These are phyloP conservation scores for Thera britannica DNA, from an alignment of 2,888 invertebrate genomes.

Conservation along the genomic window DNA sequence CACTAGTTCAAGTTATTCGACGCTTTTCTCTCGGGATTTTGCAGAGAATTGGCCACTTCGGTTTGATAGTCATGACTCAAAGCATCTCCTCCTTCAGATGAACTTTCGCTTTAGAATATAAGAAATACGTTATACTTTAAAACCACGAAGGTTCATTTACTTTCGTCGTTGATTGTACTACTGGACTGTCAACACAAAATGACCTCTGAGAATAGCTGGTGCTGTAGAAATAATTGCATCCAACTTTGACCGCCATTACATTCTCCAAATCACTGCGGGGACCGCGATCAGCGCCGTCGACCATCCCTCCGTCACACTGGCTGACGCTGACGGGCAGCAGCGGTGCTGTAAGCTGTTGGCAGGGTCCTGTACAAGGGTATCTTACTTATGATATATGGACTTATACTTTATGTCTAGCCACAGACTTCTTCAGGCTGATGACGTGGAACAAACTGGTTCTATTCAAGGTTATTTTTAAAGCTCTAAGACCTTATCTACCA, in stretches of 20 bases:
- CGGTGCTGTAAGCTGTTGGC: not conserved
- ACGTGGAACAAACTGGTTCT: too few relatives aligned
- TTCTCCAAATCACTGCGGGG: conserved; percentile 2
- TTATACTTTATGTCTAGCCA: too few relatives aligned
- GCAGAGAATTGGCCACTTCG: too few relatives aligned
- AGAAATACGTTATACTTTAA: too few relatives aligned
- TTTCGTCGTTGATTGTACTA: not conserved
- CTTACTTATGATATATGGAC: not conserved
- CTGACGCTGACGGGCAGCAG: not conserved
- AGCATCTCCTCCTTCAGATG: too few relatives aligned
- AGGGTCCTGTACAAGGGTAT: not conserved
- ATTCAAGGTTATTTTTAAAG: too few relatives aligned
- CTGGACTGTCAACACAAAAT: not conserved
- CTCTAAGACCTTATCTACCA: too few relatives aligned
- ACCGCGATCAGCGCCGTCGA: conserved; percentile 1
- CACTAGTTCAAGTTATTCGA: too few relatives aligned
- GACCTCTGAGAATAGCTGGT: not conserved
- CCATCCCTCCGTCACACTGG: conserved; percentile 3
- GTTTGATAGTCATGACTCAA: too few relatives aligned
- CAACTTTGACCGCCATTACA: conserved; percentile 9
- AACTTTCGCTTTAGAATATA: too few relatives aligned
- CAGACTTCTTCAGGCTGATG: too few relatives aligned
- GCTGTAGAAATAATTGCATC: conserved; percentile 9
- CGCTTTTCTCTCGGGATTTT: too few relatives aligned
- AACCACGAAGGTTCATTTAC: not conserved